Conservation (phyloP, 2,797 vertebrate genomes). For the Phalanger gymnotis region DNA sequence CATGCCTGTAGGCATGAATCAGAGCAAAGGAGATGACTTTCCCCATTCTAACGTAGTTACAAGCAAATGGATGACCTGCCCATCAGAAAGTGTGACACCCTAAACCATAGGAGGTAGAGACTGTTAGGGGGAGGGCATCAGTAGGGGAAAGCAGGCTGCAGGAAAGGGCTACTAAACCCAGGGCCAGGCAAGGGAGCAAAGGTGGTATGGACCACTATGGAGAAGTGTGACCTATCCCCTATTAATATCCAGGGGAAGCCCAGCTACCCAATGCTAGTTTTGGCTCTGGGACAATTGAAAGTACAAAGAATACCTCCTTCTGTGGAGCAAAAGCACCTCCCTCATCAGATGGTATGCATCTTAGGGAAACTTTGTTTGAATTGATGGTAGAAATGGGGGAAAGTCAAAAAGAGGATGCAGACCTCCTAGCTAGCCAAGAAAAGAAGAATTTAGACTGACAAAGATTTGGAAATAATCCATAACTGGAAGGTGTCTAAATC, state of each 20-base stretch:
- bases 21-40: neutral
- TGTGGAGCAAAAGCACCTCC: neutral
- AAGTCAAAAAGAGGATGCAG: neutral
- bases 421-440: neutral
- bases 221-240: neutral
- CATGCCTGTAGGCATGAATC: neutral
- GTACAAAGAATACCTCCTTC: neutral
- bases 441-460: neutral
- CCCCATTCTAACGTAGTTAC: neutral
- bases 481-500: neutral
- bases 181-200: neutral
- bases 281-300: neutral
- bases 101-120: neutral
- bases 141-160: neutral
- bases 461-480: neutral
- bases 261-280: neutral
- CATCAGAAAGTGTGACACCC: neutral
- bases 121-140: no score
- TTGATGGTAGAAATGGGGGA: neutral
- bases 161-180: neutral
- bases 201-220: neutral
- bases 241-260: neutral
- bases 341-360: neutral
- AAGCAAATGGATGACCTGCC: neutral
- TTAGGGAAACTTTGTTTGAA: neutral